Evolutionary conservation across 2,113 vertebrate genomes (phyloP).

Genomic region (Sceloporus tristichus): DNA sequence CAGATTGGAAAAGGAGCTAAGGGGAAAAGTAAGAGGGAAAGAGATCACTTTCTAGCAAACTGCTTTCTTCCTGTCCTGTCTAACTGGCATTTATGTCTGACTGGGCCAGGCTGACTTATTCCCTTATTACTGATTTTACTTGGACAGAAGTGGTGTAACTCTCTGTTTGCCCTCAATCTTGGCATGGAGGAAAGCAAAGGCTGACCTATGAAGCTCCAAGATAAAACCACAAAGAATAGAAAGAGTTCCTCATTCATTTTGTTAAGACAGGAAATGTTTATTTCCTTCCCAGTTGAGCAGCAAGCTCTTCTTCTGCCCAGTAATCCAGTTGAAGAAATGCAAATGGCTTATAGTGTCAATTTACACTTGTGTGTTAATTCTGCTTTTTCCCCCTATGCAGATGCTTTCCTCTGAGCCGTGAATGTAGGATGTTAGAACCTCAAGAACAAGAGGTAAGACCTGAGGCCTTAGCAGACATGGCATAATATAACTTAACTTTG

Average conservation of each 20-base stretch:
- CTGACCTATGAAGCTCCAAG: not conserved
- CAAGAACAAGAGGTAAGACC: constrained; percentile 88
- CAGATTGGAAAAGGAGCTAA: not conserved
- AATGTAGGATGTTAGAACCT: constrained; percentile 87
- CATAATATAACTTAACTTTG: too few relatives aligned
- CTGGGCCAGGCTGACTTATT: not conserved
- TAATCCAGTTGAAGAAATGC: not conserved
- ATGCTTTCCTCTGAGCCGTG: constrained; percentile 70
- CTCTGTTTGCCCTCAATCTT: not conserved
- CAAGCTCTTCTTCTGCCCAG: not conserved
- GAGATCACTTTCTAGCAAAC: not conserved
- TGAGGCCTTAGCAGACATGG: not conserved
- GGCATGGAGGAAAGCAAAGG: too few relatives aligned
- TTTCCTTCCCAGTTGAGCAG: not conserved
- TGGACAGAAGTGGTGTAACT: not conserved
- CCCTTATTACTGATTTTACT: not conserved
- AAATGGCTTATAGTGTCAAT: not conserved
- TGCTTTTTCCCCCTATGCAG: constrained; percentile 50
- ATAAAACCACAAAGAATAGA: not conserved
- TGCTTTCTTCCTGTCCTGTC: not conserved
- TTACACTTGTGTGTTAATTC: not conserved
- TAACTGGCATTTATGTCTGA: not conserved
- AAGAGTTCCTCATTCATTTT: not conserved
- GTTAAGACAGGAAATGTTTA: not conserved
- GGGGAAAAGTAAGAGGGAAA: not conserved